These are phyloP conservation scores for Metellina segmentata DNA, from an alignment of 2,888 invertebrate genomes.

Conservation along the genomic window DNA sequence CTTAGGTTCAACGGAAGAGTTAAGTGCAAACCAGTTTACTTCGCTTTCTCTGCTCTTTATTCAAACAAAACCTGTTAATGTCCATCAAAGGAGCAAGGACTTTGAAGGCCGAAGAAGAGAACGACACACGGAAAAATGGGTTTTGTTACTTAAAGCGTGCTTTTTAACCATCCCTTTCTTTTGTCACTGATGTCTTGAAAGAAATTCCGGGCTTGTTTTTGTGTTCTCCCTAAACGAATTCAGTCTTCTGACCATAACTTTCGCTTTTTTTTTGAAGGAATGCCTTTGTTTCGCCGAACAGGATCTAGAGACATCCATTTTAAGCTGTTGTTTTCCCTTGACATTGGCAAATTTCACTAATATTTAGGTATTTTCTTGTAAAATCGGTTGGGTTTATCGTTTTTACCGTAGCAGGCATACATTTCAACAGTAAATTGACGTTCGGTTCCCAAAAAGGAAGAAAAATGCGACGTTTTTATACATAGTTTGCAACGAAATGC, in stretches of 20 bases:
- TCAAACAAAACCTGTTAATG: constrained; percentile 45
- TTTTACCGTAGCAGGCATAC: too few relatives aligned
- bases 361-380: too few relatives aligned
- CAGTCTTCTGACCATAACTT: not conserved
- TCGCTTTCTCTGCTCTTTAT: constrained; percentile 9
- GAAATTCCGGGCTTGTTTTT: not conserved
- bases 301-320: not conserved
- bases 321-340: not conserved
- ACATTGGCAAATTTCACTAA: not conserved
- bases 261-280: not conserved
- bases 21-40: constrained; percentile 52
- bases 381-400: too few relatives aligned
- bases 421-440: too few relatives aligned
- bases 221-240: not conserved
- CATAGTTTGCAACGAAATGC: too few relatives aligned
- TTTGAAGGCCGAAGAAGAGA: constrained; percentile 9
- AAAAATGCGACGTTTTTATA: too few relatives aligned
- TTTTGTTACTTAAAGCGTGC: not conserved
- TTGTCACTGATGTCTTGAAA: not conserved
- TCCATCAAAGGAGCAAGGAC: constrained; percentile 14
- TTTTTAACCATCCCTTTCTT: not conserved
- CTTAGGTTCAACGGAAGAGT: constrained; percentile 24
- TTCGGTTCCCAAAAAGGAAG: too few relatives aligned
- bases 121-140: not conserved
- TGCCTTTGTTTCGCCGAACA: not conserved